Evolutionary conservation across 2,888 invertebrate species (phyloP).

Genomic region (Leptothorax acervorum): DNA sequence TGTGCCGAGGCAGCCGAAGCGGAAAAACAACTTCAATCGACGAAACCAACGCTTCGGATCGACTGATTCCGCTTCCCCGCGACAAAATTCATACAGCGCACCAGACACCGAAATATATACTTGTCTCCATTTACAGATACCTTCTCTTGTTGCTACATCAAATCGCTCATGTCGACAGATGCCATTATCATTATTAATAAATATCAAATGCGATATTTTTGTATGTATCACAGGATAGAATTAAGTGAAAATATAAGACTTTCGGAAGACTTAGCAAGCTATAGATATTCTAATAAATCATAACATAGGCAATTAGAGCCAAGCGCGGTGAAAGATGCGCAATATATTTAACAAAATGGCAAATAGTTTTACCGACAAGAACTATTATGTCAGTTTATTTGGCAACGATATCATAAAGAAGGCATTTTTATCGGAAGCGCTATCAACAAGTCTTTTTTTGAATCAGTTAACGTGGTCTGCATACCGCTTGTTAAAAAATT

Average conservation of each 20-base stretch:
- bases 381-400: constrained; percentile 18
- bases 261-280: background rate
- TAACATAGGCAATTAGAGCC: no score
- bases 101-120: background rate
- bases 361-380: constrained; percentile 5
- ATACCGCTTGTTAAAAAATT: background rate
- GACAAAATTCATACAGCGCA: constrained; percentile 16
- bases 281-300: no score
- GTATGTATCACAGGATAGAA: background rate
- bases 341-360: no score
- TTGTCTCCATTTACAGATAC: background rate
- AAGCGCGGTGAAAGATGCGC: no score
- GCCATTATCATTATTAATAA: background rate
- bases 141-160: background rate
- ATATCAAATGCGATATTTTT: background rate
- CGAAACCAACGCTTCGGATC: constrained; percentile 54
- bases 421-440: constrained; percentile 6
- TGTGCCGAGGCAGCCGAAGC: constrained; percentile 21
- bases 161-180: background rate
- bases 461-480: background rate
- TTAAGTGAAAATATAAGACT: background rate
- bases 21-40: constrained; percentile 58
- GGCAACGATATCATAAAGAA: background rate
- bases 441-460: background rate
- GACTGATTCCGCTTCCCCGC: constrained; percentile 56